Base-by-base conservation (phyloP, 1,140 invertebrate species). In the Scylla paramamosain region DNA sequence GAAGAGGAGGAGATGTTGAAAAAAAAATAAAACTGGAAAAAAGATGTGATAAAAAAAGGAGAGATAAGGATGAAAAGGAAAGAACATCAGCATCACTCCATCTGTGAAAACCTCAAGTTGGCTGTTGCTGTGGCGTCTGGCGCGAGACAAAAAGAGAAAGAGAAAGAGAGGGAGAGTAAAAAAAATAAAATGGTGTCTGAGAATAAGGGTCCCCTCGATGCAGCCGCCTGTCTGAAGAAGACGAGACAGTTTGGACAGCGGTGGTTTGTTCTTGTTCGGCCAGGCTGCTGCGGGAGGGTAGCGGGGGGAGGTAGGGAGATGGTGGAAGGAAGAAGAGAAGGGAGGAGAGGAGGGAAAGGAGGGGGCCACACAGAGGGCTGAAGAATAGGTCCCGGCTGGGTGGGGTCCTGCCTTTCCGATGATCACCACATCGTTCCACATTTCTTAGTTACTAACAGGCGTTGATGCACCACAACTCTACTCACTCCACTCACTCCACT, bases 161-260 rank as follows among this genome's bases (percentile, higher is more conserved):
- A 67, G 48, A 67, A 59, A 82, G 67, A 91, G 28, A 29, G 89
- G 0, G 89, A 59, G 89, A 59, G 10, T 25, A 29, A 90, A 29
- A 46, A 82, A 91, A 14, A 45, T 67, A 82, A 82, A 84, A 82
- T 31, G 14, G 87, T 83, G 87, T 82, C 29, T 83, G 93, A 94
- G 67, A 90, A 83, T 82, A 28, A 48, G 25, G 59, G 39, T 29
- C 87, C 67, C 25, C 52, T 90, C 39, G 2, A 94, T 32, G 20
- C 91, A 84, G 77, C 91, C 92, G 92, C 59, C 92, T 77, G 87
- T 83, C 32, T n/a, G 31, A 46, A 59, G 93, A 89, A 91, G 82
- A 82, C 67, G 87, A 90, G 87, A 94, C 67, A 90, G 93, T 90
- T 90, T 90, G 93, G 92, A 93, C 92, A 93, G 92, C 45, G n/a